A percentile compares a stretch with the other conserved stretches of the same genome.
These are phyloP conservation scores for Cataglyphis livida DNA, from an alignment of 2,888 invertebrate genomes.

Conservation along the genomic window DNA sequence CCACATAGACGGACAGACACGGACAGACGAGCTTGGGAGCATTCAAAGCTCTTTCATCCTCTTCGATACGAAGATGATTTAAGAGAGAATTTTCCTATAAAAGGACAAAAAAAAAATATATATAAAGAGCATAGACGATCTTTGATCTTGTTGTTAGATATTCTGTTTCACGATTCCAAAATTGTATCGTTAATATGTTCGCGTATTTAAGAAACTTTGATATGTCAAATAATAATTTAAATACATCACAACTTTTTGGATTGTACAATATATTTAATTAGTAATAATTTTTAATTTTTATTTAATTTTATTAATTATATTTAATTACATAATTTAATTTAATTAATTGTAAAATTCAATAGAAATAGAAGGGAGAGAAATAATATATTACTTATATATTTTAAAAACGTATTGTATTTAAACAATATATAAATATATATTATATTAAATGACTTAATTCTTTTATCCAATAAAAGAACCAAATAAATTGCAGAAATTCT, in stretches of 20 bases:
- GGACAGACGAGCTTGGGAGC: conserved; percentile 28
- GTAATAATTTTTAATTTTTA: too few species aligned
- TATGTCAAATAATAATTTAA: background rate
- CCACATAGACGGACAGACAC: conserved; percentile 20
- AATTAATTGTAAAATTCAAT: background rate
- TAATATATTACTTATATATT: background rate
- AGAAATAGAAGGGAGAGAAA: background rate
- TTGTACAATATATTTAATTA: background rate
- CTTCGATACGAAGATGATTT: background rate
- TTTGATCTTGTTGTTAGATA: conserved; percentile 19
- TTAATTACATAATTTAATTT: too few species aligned
- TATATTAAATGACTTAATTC: background rate
- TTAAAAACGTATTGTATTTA: background rate
- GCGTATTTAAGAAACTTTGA: background rate
- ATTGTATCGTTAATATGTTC: background rate
- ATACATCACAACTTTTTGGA: background rate
- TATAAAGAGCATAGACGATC: background rate
- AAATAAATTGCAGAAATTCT: background rate
- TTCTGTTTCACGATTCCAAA: background rate
- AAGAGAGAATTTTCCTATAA: conserved; percentile 11
- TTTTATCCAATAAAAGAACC: background rate
- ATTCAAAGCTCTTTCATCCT: background rate
- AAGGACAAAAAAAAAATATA: background rate
- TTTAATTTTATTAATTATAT: too few species aligned
- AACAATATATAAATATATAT: background rate